Percentiles rank a stretch among this genome's conserved stretches.
These are phyloP conservation scores for Drosophila greeni DNA, from an alignment of 2,888 invertebrate species.

Conservation along the genomic window DNA sequence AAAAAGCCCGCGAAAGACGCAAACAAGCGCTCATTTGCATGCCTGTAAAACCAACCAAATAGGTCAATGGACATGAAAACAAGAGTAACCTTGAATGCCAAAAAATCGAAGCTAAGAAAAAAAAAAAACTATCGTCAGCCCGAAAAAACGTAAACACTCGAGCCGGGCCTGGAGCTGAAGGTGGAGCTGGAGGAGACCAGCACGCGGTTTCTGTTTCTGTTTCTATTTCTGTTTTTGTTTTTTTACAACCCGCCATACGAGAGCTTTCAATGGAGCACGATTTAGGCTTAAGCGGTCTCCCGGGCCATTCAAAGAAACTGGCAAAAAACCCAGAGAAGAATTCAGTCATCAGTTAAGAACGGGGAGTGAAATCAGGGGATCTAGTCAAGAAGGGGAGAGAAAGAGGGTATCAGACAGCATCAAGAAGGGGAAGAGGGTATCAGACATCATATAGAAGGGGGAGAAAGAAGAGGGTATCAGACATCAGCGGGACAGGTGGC, in stretches of 20 bases:
- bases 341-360: slow-evolving; percentile 53
- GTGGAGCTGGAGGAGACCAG: background rate
- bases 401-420: background rate
- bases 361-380: too few relatives aligned
- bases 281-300: slow-evolving; percentile 8
- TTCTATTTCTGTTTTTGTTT: slow-evolving; percentile 7
- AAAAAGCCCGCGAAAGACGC: background rate
- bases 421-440: too few relatives aligned
- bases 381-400: too few relatives aligned
- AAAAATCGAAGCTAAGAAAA: background rate
- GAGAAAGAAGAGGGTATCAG: background rate
- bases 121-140: slow-evolving; percentile 37
- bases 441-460: background rate
- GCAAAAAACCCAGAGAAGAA: slow-evolving; percentile 62
- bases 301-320: slow-evolving; percentile 62
- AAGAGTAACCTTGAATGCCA: slow-evolving; percentile 70
- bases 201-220: slow-evolving; percentile 35
- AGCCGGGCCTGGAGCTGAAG: slow-evolving; percentile 9
- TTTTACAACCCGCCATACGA: slow-evolving; percentile 33
- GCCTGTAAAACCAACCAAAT: slow-evolving; percentile 63
- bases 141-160: slow-evolving; percentile 68
- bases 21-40: slow-evolving; percentile 53
- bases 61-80: slow-evolving; percentile 75
- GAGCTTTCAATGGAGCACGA: slow-evolving; percentile 32
- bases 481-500: background rate